These are phyloP conservation scores for Amblyjoppa fuscipennis DNA, from an alignment of 2,888 invertebrate genomes.

Conservation along the genomic window DNA sequence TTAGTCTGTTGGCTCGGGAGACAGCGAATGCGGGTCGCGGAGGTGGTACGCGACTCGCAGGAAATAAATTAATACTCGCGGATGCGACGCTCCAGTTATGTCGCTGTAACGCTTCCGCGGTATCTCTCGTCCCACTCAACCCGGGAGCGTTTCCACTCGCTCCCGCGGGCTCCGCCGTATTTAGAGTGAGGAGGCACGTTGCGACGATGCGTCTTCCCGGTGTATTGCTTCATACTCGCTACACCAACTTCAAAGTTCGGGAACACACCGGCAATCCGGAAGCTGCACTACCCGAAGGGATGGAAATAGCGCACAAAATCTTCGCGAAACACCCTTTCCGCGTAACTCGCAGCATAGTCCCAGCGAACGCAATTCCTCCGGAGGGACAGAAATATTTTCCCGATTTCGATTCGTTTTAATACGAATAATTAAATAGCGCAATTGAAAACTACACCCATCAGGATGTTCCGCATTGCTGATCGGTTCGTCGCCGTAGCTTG, in stretches of 20 bases:
- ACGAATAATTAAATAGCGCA: background rate
- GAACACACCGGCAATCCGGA: background rate
- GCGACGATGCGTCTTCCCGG: constrained; percentile 25
- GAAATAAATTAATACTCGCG: constrained; percentile 76
- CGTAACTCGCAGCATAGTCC: background rate
- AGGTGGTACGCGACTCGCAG: constrained; percentile 56
- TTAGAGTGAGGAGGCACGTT: constrained; percentile 23
- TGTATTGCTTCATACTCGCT: background rate
- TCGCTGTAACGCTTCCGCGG: constrained; percentile 71
- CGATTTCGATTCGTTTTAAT: background rate
- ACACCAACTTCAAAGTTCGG: constrained; percentile 31
- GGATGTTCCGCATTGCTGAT: no score
- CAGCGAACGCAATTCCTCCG: no score
- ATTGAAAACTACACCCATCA: no score
- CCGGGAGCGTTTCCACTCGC: background rate
- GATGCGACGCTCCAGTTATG: constrained; percentile 74
- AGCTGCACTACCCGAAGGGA: background rate
- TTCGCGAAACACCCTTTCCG: no score
- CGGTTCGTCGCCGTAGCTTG: no score
- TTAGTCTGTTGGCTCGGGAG: constrained; percentile 9
- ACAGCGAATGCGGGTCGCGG: constrained; percentile 17
- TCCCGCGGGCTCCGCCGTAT: constrained; percentile 10
- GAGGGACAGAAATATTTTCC: no score
- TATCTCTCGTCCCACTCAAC: constrained; percentile 44
- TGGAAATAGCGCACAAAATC: background rate